A percentile compares a stretch with the other conserved stretches of the same genome.
Conservation (phyloP, 2,797 vertebrate genomes). For the Rhinatrema bivittatum region DNA sequence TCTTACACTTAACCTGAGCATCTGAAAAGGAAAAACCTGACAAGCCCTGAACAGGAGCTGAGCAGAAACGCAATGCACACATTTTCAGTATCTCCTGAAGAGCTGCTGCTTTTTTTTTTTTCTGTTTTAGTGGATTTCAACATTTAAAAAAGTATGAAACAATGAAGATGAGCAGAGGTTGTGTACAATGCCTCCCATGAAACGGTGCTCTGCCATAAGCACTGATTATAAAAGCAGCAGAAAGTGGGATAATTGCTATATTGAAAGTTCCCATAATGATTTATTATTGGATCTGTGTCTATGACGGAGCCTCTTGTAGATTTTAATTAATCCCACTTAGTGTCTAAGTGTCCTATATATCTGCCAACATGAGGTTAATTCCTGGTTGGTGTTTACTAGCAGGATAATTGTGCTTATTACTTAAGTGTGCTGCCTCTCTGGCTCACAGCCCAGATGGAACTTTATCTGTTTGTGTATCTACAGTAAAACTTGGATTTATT, state of each 20-base stretch:
- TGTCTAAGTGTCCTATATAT: slow-evolving; percentile 40
- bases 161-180: too few species aligned
- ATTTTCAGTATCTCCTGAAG: too few species aligned
- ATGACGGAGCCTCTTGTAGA: slow-evolving; percentile 25
- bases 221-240: slow-evolving; percentile 7
- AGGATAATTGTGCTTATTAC: slow-evolving; percentile 40
- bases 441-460: slow-evolving; percentile 28
- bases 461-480: slow-evolving; percentile 21
- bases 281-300: slow-evolving; percentile 30
- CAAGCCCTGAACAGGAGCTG: too few species aligned
- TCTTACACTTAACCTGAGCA: too few species aligned
- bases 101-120: too few species aligned
- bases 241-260: slow-evolving; percentile 11
- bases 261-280: slow-evolving; percentile 16
- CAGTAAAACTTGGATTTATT: slow-evolving; percentile 10
- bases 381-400: slow-evolving; percentile 44
- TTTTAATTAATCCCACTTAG: slow-evolving; percentile 55
- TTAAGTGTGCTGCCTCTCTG: slow-evolving; percentile 23
- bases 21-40: too few species aligned
- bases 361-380: slow-evolving; percentile 43
- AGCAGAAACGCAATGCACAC: too few species aligned
- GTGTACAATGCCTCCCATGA: too few species aligned
- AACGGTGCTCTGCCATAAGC: too few species aligned
- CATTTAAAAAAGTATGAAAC: too few species aligned
- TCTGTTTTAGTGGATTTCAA: too few species aligned